A percentile compares a stretch with the other conserved stretches of the same genome.
Evolutionary conservation across 2,113 vertebrate species (phyloP).

Genomic region (Xenus cinereus): DNA sequence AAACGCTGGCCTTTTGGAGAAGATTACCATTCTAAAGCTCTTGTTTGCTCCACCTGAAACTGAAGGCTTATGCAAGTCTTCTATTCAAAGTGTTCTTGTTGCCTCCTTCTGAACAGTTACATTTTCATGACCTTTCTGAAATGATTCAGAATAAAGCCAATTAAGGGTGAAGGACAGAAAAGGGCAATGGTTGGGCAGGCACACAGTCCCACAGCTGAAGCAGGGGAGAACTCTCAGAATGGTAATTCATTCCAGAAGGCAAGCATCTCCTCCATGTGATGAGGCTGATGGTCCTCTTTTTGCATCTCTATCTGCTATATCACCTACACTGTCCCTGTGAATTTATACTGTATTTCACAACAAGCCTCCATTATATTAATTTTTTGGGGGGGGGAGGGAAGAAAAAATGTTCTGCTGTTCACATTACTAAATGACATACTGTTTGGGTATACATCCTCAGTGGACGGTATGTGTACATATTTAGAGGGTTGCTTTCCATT

Average conservation of each 20-base stretch:
- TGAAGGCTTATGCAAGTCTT: not conserved
- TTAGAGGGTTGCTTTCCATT: not conserved
- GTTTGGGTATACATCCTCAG: not conserved
- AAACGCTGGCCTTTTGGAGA: not conserved
- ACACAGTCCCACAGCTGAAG: not conserved
- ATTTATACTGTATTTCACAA: not conserved
- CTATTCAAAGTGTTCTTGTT: not conserved
- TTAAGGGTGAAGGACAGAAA: not conserved
- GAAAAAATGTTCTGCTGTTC: not conserved
- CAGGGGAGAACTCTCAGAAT: not conserved
- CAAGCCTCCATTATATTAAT: not conserved
- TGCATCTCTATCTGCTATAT: not conserved
- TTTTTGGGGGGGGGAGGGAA: not conserved
- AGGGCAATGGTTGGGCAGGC: not conserved
- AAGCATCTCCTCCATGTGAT: not conserved
- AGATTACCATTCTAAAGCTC: not conserved
- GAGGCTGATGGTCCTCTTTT: not conserved
- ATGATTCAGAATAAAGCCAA: not conserved
- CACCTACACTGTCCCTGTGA: not conserved
- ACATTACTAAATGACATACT: not conserved
- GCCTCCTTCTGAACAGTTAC: not conserved
- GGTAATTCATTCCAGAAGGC: not conserved
- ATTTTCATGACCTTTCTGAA: not conserved
- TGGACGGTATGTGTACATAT: not conserved
- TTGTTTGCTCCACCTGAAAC: not conserved